A percentile compares a stretch with the other conserved stretches of the same genome.
phyloP scores from a whole-genome alignment of 2,113 vertebrate genomes.

The Serilophus lunatus region DNA sequence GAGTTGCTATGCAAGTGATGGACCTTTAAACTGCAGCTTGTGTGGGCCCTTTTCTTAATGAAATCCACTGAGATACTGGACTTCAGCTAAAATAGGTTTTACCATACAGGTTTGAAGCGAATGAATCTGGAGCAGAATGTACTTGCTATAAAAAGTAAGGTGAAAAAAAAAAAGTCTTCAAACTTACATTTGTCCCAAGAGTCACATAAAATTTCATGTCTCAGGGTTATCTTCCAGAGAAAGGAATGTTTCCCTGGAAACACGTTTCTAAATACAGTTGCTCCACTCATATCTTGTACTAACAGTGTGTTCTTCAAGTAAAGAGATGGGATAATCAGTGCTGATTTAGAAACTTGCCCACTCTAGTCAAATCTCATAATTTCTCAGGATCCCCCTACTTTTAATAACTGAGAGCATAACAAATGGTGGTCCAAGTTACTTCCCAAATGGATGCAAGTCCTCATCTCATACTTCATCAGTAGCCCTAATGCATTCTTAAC shows the following conservation, averaged over 20 bases:
- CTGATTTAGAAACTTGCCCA: background rate
- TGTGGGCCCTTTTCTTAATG: conserved; percentile 43
- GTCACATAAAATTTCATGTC: conserved; percentile 8
- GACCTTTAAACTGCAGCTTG: background rate
- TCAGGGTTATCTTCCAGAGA: conserved; percentile 23
- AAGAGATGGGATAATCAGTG: conserved; percentile 16
- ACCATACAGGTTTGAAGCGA: background rate
- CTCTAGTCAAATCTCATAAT: background rate
- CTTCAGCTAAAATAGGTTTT: conserved; percentile 30
- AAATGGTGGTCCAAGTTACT: background rate
- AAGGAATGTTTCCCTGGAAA: conserved; percentile 54
- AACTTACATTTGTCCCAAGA: conserved; percentile 28
- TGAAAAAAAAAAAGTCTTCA: background rate
- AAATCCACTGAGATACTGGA: conserved; percentile 32
- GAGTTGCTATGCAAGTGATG: background rate
- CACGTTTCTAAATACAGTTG: conserved; percentile 26
- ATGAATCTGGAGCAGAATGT: conserved; percentile 59
- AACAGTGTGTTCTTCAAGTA: conserved; percentile 57
- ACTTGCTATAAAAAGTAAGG: conserved; percentile 42
- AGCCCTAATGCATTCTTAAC: background rate
- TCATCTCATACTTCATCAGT: background rate
- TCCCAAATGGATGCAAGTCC: background rate
- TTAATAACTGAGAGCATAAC: background rate
- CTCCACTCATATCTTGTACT: background rate
- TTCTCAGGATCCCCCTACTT: background rate